phyloP scores from a whole-genome alignment of 23 tunicate species.

The Diplosoma virens region DNA sequence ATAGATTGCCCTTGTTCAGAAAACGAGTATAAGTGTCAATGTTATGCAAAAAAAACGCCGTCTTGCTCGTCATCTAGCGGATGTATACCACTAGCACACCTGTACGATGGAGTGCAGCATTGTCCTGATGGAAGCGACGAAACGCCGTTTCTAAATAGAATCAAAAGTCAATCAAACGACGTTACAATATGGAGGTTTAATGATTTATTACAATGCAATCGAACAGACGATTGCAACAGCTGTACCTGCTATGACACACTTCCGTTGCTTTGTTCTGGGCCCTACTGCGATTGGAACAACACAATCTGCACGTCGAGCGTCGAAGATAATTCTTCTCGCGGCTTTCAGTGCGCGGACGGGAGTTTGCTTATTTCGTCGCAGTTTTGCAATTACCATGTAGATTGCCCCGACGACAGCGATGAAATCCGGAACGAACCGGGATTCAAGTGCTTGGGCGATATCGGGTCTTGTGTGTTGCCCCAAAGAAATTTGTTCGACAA shows the following conservation, averaged over 20 bases:
- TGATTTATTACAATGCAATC: not conserved
- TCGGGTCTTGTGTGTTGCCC: not conserved
- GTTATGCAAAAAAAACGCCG: not conserved
- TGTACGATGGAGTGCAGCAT: not conserved
- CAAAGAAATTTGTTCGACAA: conserved; percentile 21
- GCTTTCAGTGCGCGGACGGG: not conserved
- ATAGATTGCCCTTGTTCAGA: not conserved
- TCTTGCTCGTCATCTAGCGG: not conserved
- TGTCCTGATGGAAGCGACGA: conserved; percentile 15
- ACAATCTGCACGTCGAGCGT: not conserved
- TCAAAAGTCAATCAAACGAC: not conserved
- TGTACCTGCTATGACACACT: not conserved
- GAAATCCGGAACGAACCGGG: not conserved
- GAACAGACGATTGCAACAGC: not conserved
- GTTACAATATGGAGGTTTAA: not conserved
- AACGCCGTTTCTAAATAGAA: not conserved
- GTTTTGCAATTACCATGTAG: not conserved
- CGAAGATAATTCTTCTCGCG: not conserved
- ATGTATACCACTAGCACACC: not conserved
- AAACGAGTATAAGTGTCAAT: not conserved
- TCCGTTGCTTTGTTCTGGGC: not conserved
- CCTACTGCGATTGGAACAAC: not conserved
- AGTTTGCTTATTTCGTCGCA: not conserved
- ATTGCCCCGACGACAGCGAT: not conserved
- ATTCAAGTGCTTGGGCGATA: not conserved